phyloP scores from a whole-genome alignment of 2,888 invertebrate genomes.

The Eutolmus rufibarbis region DNA sequence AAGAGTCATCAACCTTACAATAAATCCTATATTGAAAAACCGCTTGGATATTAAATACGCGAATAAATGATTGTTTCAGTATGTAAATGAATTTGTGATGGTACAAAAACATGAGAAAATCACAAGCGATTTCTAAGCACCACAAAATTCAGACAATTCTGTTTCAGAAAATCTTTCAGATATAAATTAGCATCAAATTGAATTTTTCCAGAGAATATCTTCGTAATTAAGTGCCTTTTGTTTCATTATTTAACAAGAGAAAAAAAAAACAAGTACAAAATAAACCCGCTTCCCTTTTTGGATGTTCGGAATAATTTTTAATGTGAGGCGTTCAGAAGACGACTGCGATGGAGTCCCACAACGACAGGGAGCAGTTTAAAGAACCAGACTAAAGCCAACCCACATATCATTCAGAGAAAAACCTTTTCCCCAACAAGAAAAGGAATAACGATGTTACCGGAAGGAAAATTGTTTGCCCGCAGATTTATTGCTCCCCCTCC shows the following conservation, averaged over 20 bases:
- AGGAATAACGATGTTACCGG: slow-evolving; percentile 2
- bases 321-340: not conserved
- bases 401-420: not conserved
- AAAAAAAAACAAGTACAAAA: not conserved
- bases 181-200: not conserved
- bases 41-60: not conserved
- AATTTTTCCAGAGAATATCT: not conserved
- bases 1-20: not conserved
- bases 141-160: not conserved
- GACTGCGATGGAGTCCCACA: not conserved
- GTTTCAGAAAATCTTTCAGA: not conserved
- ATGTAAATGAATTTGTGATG: not conserved
- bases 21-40: not conserved
- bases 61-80: not conserved
- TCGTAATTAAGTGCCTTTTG: not conserved
- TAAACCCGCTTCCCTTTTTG: not conserved
- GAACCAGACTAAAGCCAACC: not conserved
- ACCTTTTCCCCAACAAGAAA: not conserved
- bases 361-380: not conserved
- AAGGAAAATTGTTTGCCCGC: not conserved
- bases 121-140: not conserved
- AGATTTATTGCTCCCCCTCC: not conserved
- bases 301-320: not conserved
- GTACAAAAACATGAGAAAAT: not conserved
- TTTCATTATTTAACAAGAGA: not conserved